These are phyloP conservation scores for Crotalus viridis DNA, from an alignment of 2,113 vertebrate genomes.

Conservation along the genomic window DNA sequence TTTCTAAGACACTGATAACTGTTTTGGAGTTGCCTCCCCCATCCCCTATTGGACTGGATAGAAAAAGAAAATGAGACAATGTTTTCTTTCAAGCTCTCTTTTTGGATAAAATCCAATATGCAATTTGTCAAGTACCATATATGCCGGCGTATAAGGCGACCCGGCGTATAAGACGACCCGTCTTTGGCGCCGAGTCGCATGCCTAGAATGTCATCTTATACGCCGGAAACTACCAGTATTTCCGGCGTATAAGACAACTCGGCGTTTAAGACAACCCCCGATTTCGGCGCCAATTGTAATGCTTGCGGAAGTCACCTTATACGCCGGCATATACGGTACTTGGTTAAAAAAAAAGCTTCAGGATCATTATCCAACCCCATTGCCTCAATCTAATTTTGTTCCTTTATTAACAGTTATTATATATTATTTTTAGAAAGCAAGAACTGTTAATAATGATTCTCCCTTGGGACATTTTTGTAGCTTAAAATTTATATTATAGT, in stretches of 20 bases:
- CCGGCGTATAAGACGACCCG: no score
- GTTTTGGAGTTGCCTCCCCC: not conserved
- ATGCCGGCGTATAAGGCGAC: no score
- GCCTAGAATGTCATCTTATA: no score
- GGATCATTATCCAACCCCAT: not conserved
- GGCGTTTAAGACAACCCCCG: no score
- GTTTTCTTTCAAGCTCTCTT: not conserved
- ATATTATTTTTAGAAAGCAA: not conserved
- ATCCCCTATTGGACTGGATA: not conserved
- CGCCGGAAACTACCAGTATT: no score
- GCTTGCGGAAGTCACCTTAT: no score
- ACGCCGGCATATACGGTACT: no score
- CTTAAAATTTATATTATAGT: not conserved
- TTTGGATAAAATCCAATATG: not conserved
- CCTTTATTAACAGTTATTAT: not conserved
- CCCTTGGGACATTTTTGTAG: not conserved
- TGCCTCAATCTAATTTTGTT: not conserved
- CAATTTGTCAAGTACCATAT: not conserved
- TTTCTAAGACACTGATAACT: not conserved
- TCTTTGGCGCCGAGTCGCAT: no score
- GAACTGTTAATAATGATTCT: not conserved
- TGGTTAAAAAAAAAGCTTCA: not conserved
- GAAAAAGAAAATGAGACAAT: no score
- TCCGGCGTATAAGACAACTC: no score
- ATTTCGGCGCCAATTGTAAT: no score